Conservation (phyloP, 2,888 invertebrate genomes). For the Lepetodrilus schrolli region DNA sequence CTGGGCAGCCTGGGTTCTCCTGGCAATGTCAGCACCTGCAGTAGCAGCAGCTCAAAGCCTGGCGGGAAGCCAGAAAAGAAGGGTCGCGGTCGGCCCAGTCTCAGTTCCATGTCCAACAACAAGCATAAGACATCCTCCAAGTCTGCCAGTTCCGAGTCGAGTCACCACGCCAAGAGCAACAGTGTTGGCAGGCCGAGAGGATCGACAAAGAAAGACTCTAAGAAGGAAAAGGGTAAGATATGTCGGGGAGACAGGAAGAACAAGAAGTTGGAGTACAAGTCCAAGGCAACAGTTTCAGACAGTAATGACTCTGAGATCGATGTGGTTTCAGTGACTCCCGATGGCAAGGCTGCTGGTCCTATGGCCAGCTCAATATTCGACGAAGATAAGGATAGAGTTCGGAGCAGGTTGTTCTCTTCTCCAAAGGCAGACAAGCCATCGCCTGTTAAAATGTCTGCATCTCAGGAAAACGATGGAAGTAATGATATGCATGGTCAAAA, state of each 20-base stretch:
- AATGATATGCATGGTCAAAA: background rate
- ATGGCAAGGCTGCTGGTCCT: constrained; percentile 23
- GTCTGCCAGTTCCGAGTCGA: background rate
- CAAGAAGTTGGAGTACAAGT: constrained; percentile 3
- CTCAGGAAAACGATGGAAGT: background rate
- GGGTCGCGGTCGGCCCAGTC: constrained; percentile 1
- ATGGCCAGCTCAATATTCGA: constrained; percentile 24
- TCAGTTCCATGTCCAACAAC: constrained; percentile 11
- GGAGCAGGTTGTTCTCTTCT: constrained; percentile 11
- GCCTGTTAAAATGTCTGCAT: background rate
- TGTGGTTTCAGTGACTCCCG: constrained; percentile 37
- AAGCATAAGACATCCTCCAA: constrained; percentile 3
- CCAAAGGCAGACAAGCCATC: constrained; percentile 4
- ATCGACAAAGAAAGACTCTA: background rate
- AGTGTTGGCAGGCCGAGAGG: background rate
- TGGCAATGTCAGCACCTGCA: constrained; percentile 1
- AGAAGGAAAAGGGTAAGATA: background rate
- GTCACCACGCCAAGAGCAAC: background rate
- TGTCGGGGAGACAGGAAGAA: constrained; percentile 23
- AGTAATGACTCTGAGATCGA: constrained; percentile 41
- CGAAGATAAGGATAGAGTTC: constrained; percentile 14
- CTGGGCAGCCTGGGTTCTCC: constrained; percentile 4
- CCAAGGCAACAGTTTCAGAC: constrained; percentile 28
- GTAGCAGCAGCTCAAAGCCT: constrained; percentile 22
- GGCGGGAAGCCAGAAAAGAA: constrained; percentile 12